Base-by-base conservation (phyloP, 1,140 invertebrate species). In the Aphelenchoides besseyi region DNA sequence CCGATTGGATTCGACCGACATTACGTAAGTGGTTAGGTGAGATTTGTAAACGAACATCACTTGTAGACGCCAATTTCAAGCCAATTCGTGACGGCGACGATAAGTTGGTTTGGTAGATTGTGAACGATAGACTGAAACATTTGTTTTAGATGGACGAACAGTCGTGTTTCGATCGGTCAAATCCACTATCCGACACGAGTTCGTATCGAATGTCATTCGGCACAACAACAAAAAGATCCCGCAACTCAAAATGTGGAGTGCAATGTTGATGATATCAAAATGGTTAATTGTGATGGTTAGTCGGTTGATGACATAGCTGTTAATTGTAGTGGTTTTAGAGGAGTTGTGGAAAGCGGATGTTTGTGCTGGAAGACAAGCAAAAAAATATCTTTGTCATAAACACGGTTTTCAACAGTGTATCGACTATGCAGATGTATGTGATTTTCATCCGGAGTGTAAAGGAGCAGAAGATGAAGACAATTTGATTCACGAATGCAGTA, bases 181-280 rank as follows among this genome's bases (percentile, higher is more conserved):
- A 78, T 78, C 48, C n/a, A n/a, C 16, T 77, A 70, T 33, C 76
- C 76, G 0, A 78, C 77, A 0, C 68, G 76, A 52, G 77, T 78
- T 53, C 78, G 76, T 5, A 76, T 78, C 26, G 76, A 78, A 63
- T 78, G 76, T 29, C 76, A 78, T 57, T 26, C 78, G 0, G 35
- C 33, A 3, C 26, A 37, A 36, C 29, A 61, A 18, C 5, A 63
- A 30, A 76, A n/a, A 23, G 18, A 18, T 16, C 59, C 37, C 3
- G 32, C 26, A 23, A 23, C 16, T 36, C 32, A 59, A 18, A 80
- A 70, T 52, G 74, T 79, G 3, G 76, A 78, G 67, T 78, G 76
- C 26, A 37, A 53, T 26, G 61, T 78, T 33, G 76, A 78, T 53
- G 79, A 78, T 64, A 48, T 78, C 30, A 55, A 71, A 26, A 57